Evolutionary conservation across 2,113 vertebrate genomes (phyloP), one percentile per base, ranked within the genome.

Genomic region (Ammodytes marinus): DNA sequence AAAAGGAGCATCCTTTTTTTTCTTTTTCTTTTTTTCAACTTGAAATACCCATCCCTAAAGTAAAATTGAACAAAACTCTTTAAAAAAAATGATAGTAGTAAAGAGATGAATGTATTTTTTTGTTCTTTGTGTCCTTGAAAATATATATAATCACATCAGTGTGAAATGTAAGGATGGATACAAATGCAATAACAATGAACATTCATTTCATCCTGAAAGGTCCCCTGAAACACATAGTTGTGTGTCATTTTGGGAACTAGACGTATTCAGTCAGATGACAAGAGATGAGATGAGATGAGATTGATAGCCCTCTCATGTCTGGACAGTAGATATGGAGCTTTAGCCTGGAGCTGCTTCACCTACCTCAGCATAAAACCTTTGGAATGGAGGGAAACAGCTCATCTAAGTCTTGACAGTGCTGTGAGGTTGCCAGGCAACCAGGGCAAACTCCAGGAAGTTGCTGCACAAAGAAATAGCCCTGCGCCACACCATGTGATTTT

Each of bases 21-120:
- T 61, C 65, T 39, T 75, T 75, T 37, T 45, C 57, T 35, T 60
- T 61, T 61, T 39, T 64, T 35, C 39, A 69, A 74, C 43, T 76
- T 57, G 40, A 63, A 11, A 70, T 55, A 27, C 7, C 5, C 8
- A 27, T 14, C 4, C 3, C 13, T 45, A 77, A 80, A 53, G 14
- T 69, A 35, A 81, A 79, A 40, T 11, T 17, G 8, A 63, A 61
- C 7, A 14, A 43, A 63, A 43, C 52, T 1, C 12, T 43, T 27
- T 1, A 27, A 27, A 27, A 2, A 27, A 27, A 27, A 27, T 27
- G 27, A 27, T 27, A 27, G 2, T 27, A 27, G 27, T 27, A 27
- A 27, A 27, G 27, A 27, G 27, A 27, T 27, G 1, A 27, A 27
- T 27, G 27, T 27, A 27, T 27, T 27, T 27, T 27, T 27, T 27